Evolutionary conservation across 1,140 invertebrate species (phyloP), one percentile per base, ranked within the genome.

Genomic region (Drosophila bifasciata): DNA sequence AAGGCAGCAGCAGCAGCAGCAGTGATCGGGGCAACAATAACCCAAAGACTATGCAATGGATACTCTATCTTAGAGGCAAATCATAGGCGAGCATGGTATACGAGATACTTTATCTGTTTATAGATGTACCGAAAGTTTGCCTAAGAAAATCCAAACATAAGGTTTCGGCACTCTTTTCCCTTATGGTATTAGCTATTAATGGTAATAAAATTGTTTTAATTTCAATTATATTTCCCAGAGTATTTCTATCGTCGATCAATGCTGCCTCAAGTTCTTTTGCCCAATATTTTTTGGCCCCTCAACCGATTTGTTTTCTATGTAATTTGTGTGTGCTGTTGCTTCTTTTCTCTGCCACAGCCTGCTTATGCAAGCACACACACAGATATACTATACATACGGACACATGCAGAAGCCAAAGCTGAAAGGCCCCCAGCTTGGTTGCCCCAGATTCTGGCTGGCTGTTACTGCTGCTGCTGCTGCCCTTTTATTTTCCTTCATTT

Each of bases 361-460:
- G 80, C 74, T 88, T 86, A 88, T 86, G 81, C 81, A 86, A 77
- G 75, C 83, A 50, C 69, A 72, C 49, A 36, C 69, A 72, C 49
- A 66, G 43, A 55, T 49, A 58, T 44, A 40, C 19, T 11, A n/a
- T 25, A 49, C 25, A 32, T 41, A 51, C 40, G 44, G 25, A 21
- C 36, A 16, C 43, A 25, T 66, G 44, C 49, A 67, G 64, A 66
- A 75, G 59, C 63, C 23, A 44, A 62, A 68, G 16, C 58, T 49
- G 80, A 84, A 75, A 78, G 75, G 78, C 81, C 81, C 83, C 81
- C 83, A 83, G 83, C 83, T 86, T 88, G 83, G 83, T 78, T 86
- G 81, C 78, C 83, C 81, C 78, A 86, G 69, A 88, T 86, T 88
- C 81, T 66, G 67, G 51, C 49, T 52, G 69, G n/a, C n/a, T n/a